Evolutionary conservation across 2,113 vertebrate species (phyloP).

Genomic region (Gavia stellata): DNA sequence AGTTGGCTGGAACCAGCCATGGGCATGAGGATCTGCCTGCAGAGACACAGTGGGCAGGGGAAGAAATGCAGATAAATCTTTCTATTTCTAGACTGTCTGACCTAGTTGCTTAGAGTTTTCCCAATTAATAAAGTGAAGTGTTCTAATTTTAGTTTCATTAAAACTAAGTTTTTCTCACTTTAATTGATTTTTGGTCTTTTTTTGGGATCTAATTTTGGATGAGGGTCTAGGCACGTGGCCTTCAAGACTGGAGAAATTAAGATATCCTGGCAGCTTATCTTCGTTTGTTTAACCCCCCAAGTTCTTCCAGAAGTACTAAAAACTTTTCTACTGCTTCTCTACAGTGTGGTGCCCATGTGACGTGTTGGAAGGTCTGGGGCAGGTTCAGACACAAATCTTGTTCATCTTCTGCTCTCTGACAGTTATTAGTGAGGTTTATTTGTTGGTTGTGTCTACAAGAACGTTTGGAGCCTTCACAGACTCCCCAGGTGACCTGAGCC

Average conservation of each 20-base stretch:
- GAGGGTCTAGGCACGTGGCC: accelerated
- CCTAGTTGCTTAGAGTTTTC: neutral
- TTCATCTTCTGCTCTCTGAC: neutral
- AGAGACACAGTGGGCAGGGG: neutral
- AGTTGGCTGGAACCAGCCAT: neutral
- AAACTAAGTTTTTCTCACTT: neutral
- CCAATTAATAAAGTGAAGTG: neutral
- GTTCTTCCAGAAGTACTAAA: neutral
- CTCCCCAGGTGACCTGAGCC: neutral
- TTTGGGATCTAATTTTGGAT: neutral
- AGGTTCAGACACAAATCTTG: neutral
- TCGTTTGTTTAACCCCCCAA: neutral
- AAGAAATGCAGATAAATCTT: neutral
- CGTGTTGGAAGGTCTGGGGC: neutral
- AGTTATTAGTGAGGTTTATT: neutral
- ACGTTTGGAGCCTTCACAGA: neutral
- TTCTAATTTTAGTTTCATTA: neutral
- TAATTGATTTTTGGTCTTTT: neutral
- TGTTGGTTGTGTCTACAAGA: neutral
- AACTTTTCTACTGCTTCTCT: neutral
- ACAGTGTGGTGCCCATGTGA: neutral
- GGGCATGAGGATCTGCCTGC: neutral
- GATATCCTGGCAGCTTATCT: accelerated
- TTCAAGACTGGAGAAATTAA: neutral
- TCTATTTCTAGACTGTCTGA: neutral